Evolutionary conservation across 1,140 invertebrate genomes (phyloP).

Genomic region (Calliphora vicina): DNA sequence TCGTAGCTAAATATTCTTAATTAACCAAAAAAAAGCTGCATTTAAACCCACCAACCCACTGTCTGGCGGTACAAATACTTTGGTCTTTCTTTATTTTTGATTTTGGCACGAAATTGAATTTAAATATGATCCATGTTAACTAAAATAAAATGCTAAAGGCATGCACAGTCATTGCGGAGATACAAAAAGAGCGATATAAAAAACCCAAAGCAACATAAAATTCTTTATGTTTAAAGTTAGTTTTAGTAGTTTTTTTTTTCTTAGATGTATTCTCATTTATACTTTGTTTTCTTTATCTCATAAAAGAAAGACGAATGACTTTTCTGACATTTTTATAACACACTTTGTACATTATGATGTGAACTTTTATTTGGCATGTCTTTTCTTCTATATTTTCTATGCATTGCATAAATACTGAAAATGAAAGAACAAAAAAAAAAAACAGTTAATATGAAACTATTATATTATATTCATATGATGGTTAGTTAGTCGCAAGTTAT

Average conservation of each 20-base stretch:
- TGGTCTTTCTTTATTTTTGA: constrained; percentile 8
- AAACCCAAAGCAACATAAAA: neutral
- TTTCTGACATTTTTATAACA: constrained; percentile 31
- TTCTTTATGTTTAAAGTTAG: neutral
- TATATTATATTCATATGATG: neutral
- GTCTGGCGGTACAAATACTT: neutral
- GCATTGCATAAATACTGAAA: neutral
- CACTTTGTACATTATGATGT: constrained; percentile 9
- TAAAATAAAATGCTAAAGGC: neutral
- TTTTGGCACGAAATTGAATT: constrained; percentile 22
- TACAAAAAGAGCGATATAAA: neutral
- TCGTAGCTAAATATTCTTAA: too few relatives aligned
- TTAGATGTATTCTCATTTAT: neutral
- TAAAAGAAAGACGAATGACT: constrained; percentile 31
- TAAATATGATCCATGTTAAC: neutral
- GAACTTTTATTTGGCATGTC: constrained; percentile 26
- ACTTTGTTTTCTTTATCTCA: constrained; percentile 18
- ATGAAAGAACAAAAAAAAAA: neutral
- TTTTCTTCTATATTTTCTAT: neutral
- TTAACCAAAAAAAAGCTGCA: too few relatives aligned
- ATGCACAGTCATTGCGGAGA: neutral
- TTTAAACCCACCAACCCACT: too few relatives aligned
- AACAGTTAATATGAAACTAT: neutral
- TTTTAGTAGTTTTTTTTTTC: neutral
- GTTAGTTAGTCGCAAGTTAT: neutral